Evolutionary conservation across 2,888 invertebrate genomes (phyloP).

Genomic region (Sarcophaga variegata): DNA sequence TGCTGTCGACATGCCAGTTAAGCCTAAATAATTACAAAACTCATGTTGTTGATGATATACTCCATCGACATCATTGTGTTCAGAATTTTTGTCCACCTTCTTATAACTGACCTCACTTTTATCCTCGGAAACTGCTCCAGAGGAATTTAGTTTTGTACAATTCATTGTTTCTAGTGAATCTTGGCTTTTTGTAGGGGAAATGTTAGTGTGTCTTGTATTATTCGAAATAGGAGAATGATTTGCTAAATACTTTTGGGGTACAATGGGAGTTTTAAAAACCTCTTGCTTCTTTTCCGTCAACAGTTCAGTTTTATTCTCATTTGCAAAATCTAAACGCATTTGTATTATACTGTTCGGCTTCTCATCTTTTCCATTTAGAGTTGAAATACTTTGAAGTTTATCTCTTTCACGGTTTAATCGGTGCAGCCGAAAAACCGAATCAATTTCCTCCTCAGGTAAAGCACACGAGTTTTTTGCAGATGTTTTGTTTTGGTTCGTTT

Average conservation of each 20-base stretch:
- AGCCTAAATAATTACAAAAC: slow-evolving; percentile 80
- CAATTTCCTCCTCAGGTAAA: slow-evolving; percentile 70
- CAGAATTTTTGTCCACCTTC: slow-evolving; percentile 11
- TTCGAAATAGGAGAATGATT: slow-evolving; percentile 18
- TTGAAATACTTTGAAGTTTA: slow-evolving; percentile 58
- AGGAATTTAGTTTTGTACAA: not conserved
- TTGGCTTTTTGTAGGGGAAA: slow-evolving; percentile 38
- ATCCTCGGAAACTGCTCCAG: not conserved
- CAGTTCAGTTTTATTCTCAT: slow-evolving; percentile 70
- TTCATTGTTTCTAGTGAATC: no score
- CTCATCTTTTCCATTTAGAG: slow-evolving; percentile 24
- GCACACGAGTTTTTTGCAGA: slow-evolving; percentile 65
- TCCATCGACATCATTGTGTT: slow-evolving; percentile 42
- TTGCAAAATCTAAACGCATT: slow-evolving; percentile 68
- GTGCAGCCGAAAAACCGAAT: slow-evolving; percentile 74
- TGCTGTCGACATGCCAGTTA: slow-evolving; percentile 79
- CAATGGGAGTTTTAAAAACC: slow-evolving; percentile 74
- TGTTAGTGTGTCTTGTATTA: slow-evolving; percentile 11
- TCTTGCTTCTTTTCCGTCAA: slow-evolving; percentile 69
- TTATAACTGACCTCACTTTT: not conserved
- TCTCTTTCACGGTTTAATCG: slow-evolving; percentile 74
- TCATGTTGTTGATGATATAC: slow-evolving; percentile 79
- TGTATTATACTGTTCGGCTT: slow-evolving; percentile 64
- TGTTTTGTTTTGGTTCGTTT: slow-evolving; percentile 9
- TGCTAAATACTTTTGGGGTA: slow-evolving; percentile 71